Evolutionary conservation across 1,140 invertebrate genomes (phyloP).

Genomic region (Phortica variegata): DNA sequence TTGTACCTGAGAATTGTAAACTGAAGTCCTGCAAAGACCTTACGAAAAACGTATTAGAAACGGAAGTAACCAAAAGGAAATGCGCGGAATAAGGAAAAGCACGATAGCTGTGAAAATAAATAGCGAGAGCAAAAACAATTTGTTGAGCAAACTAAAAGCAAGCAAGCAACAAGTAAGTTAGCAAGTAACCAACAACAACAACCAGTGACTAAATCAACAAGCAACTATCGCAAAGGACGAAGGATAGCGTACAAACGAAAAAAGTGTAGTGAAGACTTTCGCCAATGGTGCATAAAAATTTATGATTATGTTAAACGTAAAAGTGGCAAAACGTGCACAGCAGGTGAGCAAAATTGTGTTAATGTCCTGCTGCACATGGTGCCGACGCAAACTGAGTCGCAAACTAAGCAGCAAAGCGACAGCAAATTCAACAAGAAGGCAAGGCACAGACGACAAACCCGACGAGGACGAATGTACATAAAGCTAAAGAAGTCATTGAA

Average conservation of each 20-base stretch:
- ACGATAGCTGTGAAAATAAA: constrained; percentile 22
- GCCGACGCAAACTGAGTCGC: constrained; percentile 12
- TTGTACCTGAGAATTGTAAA: constrained; percentile 26
- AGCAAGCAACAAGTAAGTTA: constrained; percentile 36
- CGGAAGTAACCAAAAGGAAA: constrained; percentile 48
- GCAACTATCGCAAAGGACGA: constrained; percentile 46
- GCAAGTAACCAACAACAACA: constrained; percentile 1
- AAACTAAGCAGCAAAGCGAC: constrained; percentile 21
- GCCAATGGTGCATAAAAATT: constrained; percentile 50
- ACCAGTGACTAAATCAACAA: constrained; percentile 9
- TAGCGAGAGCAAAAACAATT: constrained; percentile 24
- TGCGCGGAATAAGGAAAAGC: constrained; percentile 46
- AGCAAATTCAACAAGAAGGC: constrained; percentile 15
- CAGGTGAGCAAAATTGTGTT: constrained; percentile 50
- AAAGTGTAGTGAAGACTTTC: no score
- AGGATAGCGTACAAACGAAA: no score
- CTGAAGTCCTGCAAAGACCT: constrained; percentile 11
- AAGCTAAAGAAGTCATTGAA: neutral
- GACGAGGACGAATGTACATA: constrained; percentile 12
- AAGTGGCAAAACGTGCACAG: constrained; percentile 35
- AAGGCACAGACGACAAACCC: constrained; percentile 1
- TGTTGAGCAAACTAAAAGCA: constrained; percentile 30
- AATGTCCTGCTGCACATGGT: constrained; percentile 24
- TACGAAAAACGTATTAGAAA: constrained; percentile 49
- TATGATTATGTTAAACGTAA: constrained; percentile 55